A percentile compares a stretch with the other conserved stretches of the same genome.
Conservation (phyloP, 2,113 vertebrate genomes). For the Emydura subglobosa region DNA sequence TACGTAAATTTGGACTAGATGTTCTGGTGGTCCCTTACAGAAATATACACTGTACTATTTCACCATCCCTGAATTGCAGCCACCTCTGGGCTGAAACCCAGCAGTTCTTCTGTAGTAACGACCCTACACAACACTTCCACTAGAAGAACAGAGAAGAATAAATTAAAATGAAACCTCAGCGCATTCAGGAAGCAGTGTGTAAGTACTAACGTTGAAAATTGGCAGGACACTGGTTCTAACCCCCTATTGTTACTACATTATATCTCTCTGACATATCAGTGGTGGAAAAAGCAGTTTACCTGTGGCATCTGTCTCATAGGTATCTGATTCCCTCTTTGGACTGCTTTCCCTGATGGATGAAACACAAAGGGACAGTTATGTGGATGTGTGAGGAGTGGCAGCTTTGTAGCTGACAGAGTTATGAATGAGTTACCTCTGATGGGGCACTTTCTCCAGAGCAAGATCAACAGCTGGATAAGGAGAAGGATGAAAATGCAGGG, state of each 20-base stretch:
- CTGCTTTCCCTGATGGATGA: neutral
- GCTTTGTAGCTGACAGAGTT: neutral
- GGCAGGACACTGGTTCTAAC: neutral
- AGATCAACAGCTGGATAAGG: neutral
- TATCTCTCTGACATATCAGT: neutral
- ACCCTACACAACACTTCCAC: neutral
- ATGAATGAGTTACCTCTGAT: neutral
- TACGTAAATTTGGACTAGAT: neutral
- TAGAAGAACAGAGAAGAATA: neutral
- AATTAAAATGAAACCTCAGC: neutral
- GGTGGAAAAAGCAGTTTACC: neutral
- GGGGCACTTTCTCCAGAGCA: neutral
- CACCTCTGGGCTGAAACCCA: neutral
- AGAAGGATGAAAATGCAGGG: neutral
- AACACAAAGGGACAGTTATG: neutral
- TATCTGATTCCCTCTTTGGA: neutral
- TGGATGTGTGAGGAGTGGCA: neutral
- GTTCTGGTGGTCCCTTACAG: neutral
- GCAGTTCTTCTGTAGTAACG: neutral
- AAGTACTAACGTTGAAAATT: neutral
- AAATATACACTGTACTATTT: neutral
- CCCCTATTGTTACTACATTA: neutral
- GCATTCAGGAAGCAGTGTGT: neutral
- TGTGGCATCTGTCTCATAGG: neutral
- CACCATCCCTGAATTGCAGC: neutral